Evolutionary conservation across 1,140 invertebrate genomes (phyloP), one percentile per base, ranked within the genome.

Genomic region (Dendroctonus ponderosae): DNA sequence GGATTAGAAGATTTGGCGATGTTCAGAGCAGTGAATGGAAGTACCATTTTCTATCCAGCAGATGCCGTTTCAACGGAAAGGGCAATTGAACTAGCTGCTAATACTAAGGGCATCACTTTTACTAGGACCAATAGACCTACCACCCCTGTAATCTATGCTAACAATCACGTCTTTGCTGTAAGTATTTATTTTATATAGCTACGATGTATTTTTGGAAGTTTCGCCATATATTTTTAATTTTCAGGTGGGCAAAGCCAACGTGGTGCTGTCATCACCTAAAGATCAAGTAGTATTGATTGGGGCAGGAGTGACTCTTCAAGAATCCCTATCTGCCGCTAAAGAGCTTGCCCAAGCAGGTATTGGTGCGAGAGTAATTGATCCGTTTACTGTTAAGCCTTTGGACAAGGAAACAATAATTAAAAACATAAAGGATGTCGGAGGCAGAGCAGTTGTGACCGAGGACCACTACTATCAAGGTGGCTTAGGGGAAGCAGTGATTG

Each of bases 401-500:
- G 97, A 99, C 80, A 84, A 82, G 50, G 84, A 85, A 2, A 83
- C 87, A 0, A 88, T 99, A 40, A 80, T 92, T 49, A 81, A 84
- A 51, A 87, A 95, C 78, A 96, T 95, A 8, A 85, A 85, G 53
- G 87, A 90, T 53, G 89, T 85, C 65, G 90, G 90, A 42, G 94
- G 94, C 0, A 84, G 86, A 37, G 85, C 99, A 43, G 74, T 99
- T 49, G 95, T 95, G 39, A 94, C 98, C 5, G 97, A 99, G 79
- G 97, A 99, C 81, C 97, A 99, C 81, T 99, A 99, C 77, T 85
- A 89, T 50, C 90, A 94, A 82, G 93, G 97, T 75, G 97, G 97
- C 69, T 76, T 99, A 54, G 97, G 97, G 66, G 97, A 99, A 77
- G 96, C 97, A 58, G 96, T 99, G 8, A 76, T 89, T 15, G 85